Evolutionary conservation across 1,140 invertebrate genomes (phyloP), one percentile per base, ranked within the genome.

Genomic region (Parasteatoda tepidariorum): DNA sequence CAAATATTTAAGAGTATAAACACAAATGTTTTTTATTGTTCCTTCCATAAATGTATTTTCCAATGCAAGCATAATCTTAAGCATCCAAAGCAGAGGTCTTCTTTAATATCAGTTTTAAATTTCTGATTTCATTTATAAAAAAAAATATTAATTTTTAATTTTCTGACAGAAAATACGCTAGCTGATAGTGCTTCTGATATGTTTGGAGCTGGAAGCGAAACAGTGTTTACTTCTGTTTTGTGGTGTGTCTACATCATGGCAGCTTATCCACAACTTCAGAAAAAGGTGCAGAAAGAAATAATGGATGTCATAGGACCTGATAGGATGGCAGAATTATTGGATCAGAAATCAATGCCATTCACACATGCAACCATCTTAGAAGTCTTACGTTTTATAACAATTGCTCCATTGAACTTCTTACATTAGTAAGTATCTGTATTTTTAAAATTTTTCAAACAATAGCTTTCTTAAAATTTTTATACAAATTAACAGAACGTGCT

Each of bases 251-350:
- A 88, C 6, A 85, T 85, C 22, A 73, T 88, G 34, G 86, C 87
- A 0, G 74, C 67, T 9, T 85, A 88, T 92, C 88, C 88, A 9
- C 83, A 89, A 18, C 84, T 88, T 6, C 89, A 90, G 61, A 71
- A 84, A 54, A 86, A 86, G 74, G 67, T 89, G 0, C 85, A 85
- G 55, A 85, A 91, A 0, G 94, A 95, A 88, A 90, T 96, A 22
- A 90, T 92, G 30, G 86, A 87, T 0, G 88, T 90, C 3, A 87
- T 94, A 22, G 90, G 90, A 41, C 15, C 57, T 3, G 78, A 84
- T 24, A 79, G 85, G 54, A 66, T 24, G 28, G 84, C 85, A 0
- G 83, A 75, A 70, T 85, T 83, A 30, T 70, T 73, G 38, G 84
- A 85, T 33, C 84, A 34, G 33, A 74, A 75, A 7, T 15, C 15